These are phyloP conservation scores for Anhinga anhinga DNA, from an alignment of 2,113 vertebrate species.

Conservation along the genomic window DNA sequence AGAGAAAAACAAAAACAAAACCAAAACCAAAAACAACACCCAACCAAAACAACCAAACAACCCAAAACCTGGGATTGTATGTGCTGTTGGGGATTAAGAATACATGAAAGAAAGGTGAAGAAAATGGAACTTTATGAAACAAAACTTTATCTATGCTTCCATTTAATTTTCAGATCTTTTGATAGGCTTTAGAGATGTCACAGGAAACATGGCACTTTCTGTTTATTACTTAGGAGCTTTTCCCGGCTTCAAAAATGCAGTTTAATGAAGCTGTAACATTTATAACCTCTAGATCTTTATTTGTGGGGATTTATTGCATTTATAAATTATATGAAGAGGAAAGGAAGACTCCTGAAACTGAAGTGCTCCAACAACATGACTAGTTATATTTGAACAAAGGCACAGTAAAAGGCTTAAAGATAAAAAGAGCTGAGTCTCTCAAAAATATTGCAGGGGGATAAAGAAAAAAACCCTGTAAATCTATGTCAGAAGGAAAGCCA, in stretches of 20 bases:
- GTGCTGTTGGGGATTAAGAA: background rate
- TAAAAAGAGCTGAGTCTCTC: background rate
- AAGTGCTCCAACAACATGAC: background rate
- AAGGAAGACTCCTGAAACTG: background rate
- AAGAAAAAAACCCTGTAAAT: background rate
- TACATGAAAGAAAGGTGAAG: background rate
- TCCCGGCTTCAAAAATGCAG: background rate
- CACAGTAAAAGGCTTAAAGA: background rate
- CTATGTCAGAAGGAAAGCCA: background rate
- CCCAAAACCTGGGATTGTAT: background rate
- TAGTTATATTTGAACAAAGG: background rate
- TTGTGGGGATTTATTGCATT: background rate
- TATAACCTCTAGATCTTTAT: background rate
- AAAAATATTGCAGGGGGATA: background rate
- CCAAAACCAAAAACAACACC: background rate
- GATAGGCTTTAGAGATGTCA: background rate
- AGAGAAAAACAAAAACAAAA: background rate
- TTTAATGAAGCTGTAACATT: slow-evolving; percentile 1
- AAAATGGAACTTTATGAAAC: background rate
- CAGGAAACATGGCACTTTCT: background rate
- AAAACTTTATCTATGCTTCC: background rate
- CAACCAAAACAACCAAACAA: too few relatives aligned
- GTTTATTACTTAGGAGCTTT: background rate
- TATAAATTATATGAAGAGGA: background rate
- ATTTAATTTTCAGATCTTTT: background rate